Conservation (phyloP, 1,140 invertebrate genomes). For the Drosophila sproati region DNA sequence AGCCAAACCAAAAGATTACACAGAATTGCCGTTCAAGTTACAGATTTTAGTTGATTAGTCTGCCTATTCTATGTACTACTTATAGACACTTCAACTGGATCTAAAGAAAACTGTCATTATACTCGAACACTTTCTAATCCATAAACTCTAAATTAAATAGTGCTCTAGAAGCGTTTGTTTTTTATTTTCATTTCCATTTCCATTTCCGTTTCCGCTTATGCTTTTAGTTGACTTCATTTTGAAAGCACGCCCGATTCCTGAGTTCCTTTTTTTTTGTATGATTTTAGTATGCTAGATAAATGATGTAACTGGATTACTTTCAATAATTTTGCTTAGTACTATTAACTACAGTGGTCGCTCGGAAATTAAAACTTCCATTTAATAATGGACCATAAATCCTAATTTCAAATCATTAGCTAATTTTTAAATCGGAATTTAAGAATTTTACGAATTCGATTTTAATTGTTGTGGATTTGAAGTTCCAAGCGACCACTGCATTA, state of each 20-base stretch:
- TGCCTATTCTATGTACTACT: conserved; percentile 22
- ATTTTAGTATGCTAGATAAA: conserved; percentile 25
- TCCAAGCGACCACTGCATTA: neutral
- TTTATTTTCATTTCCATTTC: conserved; percentile 47
- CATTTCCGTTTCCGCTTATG: conserved; percentile 46
- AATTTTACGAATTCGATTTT: too few relatives aligned
- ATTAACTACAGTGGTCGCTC: neutral
- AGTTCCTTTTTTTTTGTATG: conserved; percentile 18
- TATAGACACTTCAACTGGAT: conserved; percentile 20
- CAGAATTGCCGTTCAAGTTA: conserved; percentile 11
- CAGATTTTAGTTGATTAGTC: conserved; percentile 40
- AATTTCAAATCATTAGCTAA: too few relatives aligned
- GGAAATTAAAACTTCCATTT: too few relatives aligned
- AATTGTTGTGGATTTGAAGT: neutral
- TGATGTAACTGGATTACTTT: neutral
- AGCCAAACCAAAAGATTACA: neutral
- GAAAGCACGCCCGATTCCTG: conserved; percentile 40
- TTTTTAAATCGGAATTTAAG: too few relatives aligned
- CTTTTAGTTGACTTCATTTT: conserved; percentile 18
- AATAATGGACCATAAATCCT: too few relatives aligned
- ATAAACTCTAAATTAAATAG: conserved; percentile 11
- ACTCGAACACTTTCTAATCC: conserved; percentile 27
- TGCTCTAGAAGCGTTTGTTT: conserved; percentile 27
- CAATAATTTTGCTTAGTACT: neutral
- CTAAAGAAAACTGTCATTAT: conserved; percentile 36